Evolutionary conservation across 1,140 invertebrate genomes (phyloP), one percentile per base, ranked within the genome.

Genomic region (Aradophagus sp.): DNA sequence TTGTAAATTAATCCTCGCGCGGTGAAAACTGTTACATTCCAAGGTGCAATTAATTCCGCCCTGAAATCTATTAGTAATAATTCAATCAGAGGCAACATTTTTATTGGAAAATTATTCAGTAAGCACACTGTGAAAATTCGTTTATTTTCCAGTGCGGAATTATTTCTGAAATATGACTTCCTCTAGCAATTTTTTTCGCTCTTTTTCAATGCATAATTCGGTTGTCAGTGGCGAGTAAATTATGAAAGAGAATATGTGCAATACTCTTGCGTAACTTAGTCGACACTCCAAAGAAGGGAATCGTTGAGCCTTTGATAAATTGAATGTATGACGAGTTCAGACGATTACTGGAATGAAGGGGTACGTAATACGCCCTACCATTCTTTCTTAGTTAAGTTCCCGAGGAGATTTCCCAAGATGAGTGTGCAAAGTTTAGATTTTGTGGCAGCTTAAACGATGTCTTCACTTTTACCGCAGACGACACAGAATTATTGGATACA

Each of bases 281-380:
- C 35, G 63, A 62, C 58, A 59, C 47, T 61, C 48, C 34, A 44
- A 65, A 61, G 55, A 44, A 61, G 67, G 59, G 59, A 53, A 20
- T 61, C 41, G 52, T 66, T 68, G 47, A 77, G 62, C 63, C 65
- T 45, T 52, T 82, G 80, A 83, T 74, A 81, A 84, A 84, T 84
- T 81, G 82, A 77, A 81, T 45, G 77, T 76, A 71, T 77, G 77
- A 84, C 77, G 77, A 82, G 74, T 79, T 78, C 69, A 66, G 70
- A 73, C 75, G 79, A 82, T 80, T 78, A 62, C 48, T 73, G 67
- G 76, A 81, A 82, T 78, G 71, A 75, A 65, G 48, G 72, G 61
- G 52, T 61, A 50, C 45, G 56, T 66, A 76, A 48, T 72, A 71
- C 67, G 50, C 61, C 61, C 53, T 48, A 35, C 42, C 39, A 63